phyloP scores from a whole-genome alignment of 1,140 invertebrate species.

The Dendroctonus valens region DNA sequence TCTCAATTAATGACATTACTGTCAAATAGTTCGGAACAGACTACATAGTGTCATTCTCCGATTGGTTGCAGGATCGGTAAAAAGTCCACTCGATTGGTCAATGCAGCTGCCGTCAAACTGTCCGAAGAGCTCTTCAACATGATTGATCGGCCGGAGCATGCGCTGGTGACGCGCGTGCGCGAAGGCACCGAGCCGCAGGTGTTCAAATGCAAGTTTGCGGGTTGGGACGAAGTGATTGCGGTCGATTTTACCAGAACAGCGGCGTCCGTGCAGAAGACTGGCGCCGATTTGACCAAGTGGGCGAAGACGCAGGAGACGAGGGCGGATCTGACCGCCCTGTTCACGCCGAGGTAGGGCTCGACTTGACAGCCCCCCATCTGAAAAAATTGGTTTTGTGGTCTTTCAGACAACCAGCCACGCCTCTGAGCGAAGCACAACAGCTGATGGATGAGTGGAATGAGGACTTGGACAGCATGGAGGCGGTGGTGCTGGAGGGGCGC shows the following conservation, averaged over 20 bases:
- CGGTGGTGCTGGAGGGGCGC: constrained; percentile 96
- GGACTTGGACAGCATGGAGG: constrained; percentile 94
- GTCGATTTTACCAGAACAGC: constrained; percentile 99
- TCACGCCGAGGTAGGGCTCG: constrained; percentile 80
- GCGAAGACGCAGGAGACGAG: constrained; percentile 87
- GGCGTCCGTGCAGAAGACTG: constrained; percentile 93
- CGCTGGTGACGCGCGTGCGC: constrained; percentile 84
- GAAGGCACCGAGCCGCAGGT: constrained; percentile 79
- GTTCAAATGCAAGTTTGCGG: constrained; percentile 96
- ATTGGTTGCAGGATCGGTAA: constrained; percentile 81
- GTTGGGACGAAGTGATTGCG: constrained; percentile 99
- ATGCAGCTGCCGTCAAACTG: constrained; percentile 94
- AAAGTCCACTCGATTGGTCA: constrained; percentile 92
- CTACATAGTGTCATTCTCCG: constrained; percentile 31
- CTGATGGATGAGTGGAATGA: constrained; percentile 95
- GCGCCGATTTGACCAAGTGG: constrained; percentile 94
- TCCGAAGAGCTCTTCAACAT: constrained; percentile 93
- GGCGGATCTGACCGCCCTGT: constrained; percentile 91
- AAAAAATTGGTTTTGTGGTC: too few species aligned
- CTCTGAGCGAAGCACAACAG: constrained; percentile 80
- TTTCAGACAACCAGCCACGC: constrained; percentile 79
- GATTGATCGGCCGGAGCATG: constrained; percentile 86
- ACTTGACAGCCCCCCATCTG: too few species aligned
- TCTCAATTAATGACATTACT: too few species aligned
- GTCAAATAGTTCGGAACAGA: too few species aligned